Conservation (phyloP, 1,140 invertebrate genomes). For the Heliconius nattereri region DNA sequence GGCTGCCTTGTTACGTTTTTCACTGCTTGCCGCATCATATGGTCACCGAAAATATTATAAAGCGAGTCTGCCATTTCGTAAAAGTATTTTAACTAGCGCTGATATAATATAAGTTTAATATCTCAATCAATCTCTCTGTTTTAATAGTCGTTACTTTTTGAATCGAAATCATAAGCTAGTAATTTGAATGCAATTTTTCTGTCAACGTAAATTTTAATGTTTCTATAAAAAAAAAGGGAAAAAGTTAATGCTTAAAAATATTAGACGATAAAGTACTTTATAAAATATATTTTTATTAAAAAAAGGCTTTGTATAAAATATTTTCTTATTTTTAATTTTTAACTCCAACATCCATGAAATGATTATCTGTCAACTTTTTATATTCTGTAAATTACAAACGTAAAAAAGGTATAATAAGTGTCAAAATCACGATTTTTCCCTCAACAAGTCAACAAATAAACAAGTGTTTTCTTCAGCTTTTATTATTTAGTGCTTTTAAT, state of each 20-base stretch:
- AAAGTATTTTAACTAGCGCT: neutral
- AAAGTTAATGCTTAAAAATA: too few species aligned
- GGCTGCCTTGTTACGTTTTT: slow-evolving; percentile 69
- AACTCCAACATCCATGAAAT: too few species aligned
- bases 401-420: neutral
- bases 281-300: too few species aligned
- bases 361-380: neutral
- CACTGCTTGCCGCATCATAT: slow-evolving; percentile 51
- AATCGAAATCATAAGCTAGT: slow-evolving; percentile 5
- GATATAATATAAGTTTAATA: neutral
- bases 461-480: neutral
- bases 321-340: too few species aligned
- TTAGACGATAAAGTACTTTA: too few species aligned
- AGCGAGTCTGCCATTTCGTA: slow-evolving; percentile 66
- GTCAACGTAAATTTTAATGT: neutral
- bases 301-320: neutral
- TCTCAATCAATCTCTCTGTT: neutral
- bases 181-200: neutral
- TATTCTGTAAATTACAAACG: too few species aligned
- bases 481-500: neutral
- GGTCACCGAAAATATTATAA: slow-evolving; percentile 75
- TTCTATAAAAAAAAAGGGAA: neutral
- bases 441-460: neutral
- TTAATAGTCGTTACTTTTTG: slow-evolving; percentile 19
- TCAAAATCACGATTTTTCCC: neutral